Percentiles rank a stretch among this genome's conserved stretches.
Conservation (phyloP, 2,113 vertebrate species). For the Ifrita kowaldi region DNA sequence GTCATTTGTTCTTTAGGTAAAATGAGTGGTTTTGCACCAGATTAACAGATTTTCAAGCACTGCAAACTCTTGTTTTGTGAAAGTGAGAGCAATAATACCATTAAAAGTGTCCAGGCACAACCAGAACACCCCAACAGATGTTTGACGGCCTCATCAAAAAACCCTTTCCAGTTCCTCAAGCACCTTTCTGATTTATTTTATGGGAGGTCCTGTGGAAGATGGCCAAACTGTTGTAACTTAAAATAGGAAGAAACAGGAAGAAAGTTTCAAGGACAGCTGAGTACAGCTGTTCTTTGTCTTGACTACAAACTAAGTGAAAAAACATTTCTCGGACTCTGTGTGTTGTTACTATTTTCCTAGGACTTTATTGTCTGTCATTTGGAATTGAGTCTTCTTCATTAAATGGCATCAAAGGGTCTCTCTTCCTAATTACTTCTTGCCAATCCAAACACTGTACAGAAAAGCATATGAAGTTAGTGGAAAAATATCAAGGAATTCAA, state of each 20-base stretch:
- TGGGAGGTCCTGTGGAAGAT: constrained; percentile 28
- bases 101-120: not conserved
- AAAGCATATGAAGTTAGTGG: not conserved
- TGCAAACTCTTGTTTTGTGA: not conserved
- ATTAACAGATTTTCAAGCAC: not conserved
- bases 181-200: not conserved
- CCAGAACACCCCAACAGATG: not conserved
- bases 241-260: not conserved
- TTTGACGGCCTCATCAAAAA: not conserved
- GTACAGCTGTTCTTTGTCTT: constrained; percentile 44
- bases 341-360: not conserved
- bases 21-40: not conserved
- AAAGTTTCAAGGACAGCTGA: constrained; percentile 19
- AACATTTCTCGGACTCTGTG: not conserved
- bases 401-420: not conserved
- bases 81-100: not conserved
- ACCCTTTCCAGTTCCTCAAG: constrained; percentile 2
- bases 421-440: not conserved
- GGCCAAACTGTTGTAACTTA: not conserved
- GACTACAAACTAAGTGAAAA: constrained; percentile 43
- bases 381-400: not conserved
- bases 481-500: not conserved
- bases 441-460: not conserved
- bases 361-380: constrained; percentile 3
- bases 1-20: not conserved